These are phyloP conservation scores for Rhagonycha lutea DNA, from an alignment of 2,888 invertebrate genomes.

Conservation along the genomic window DNA sequence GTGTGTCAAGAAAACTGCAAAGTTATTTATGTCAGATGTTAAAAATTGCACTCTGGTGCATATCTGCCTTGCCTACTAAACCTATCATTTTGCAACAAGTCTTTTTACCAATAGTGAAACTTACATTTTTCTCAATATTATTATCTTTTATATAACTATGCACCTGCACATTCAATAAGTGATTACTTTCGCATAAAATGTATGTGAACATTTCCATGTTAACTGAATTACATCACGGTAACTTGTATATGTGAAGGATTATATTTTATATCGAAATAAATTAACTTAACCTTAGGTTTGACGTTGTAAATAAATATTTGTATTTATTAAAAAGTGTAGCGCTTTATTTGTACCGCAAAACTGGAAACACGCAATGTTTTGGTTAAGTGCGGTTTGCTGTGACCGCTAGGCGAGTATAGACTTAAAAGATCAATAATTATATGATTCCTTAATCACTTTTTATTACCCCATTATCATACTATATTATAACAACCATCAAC, in stretches of 20 bases:
- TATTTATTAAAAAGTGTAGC: not conserved
- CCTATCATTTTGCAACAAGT: conserved; percentile 27
- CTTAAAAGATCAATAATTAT: not conserved
- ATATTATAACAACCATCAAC: not conserved
- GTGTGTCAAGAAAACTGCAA: conserved; percentile 34
- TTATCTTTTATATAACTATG: not conserved
- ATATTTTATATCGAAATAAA: not conserved
- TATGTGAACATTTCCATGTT: not conserved
- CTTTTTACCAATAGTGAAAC: conserved; percentile 16
- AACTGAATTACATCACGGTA: not conserved
- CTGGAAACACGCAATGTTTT: too few relatives aligned
- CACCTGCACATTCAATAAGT: conserved; percentile 10
- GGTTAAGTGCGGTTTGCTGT: too few relatives aligned
- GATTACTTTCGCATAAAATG: not conserved
- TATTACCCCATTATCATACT: too few relatives aligned
- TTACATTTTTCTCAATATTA: conserved; percentile 11
- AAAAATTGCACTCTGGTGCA: conserved; percentile 13
- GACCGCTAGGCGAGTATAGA: not conserved
- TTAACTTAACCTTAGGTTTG: not conserved
- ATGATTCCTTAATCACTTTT: not conserved
- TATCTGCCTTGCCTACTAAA: conserved; percentile 21
- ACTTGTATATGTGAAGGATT: not conserved
- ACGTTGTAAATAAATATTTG: not conserved
- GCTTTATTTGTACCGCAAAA: not conserved
- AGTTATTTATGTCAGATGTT: conserved; percentile 16